Base-by-base conservation (phyloP, 2,888 invertebrate species). In the Lasius platythorax region DNA sequence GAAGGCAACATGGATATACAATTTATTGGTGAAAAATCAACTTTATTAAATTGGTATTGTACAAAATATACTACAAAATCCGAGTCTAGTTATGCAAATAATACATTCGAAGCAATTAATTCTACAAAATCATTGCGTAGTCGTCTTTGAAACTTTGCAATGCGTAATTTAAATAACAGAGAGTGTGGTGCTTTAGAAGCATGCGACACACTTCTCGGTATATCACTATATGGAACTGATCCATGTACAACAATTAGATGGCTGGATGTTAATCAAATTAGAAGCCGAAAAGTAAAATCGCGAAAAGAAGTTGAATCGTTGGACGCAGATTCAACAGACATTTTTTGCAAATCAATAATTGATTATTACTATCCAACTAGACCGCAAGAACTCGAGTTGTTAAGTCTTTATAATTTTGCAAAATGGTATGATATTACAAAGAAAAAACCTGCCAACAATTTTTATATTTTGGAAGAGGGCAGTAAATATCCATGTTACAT, bases 21-120 rank as follows among this genome's bases (percentile, higher is more conserved):
- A 23, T 23, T 23, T 23, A 23, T 23, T 23, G 23, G 23, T 23
- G 23, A 23, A 23, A 23, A 23, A 33, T 15, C 58, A 61, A 11
- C 58, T 30, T 15, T 61, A 28, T 61, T 61, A 58, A 58, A 30
- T 61, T 61, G 58, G 28, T 61, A 61, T 5, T 61, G 28, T 3
- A 61, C 58, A 61, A 61, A 30, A 2, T 61, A 61, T 61, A 61
- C 58, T 15, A 61, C 58, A 2, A 61, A 61, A 61, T 61, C 58
- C 23, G 58, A 61, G 15, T 15, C 28, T 12, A 61, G 58, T 61
- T 30, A 30, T 3, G 28, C 28, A 30, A 61, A 15, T 30, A 3
- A 61, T 23, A 61, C 58, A 61, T 61, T 61, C 15, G 58, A 58
- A 2, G 28, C 4, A 61, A 15, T 61, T 23, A 61, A 30, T 15